Percentiles rank a stretch among this genome's conserved stretches.
These are phyloP conservation scores for Diprion similis DNA, from an alignment of 1,140 invertebrate species.

Conservation along the genomic window DNA sequence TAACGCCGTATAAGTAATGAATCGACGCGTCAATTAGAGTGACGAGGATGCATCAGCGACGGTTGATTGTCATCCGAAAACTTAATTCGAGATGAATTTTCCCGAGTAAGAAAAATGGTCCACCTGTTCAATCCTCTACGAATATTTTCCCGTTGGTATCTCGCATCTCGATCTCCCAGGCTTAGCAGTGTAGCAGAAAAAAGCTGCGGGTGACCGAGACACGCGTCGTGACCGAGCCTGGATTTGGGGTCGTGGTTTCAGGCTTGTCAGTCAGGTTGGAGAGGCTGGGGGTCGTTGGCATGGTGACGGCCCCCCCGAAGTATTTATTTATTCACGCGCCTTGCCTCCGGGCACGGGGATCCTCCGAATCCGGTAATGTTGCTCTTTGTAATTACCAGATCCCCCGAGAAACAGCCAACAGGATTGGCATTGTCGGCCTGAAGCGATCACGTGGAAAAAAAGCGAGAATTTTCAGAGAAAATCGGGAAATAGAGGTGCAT, in stretches of 20 bases:
- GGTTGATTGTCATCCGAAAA: too few relatives aligned
- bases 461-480: neutral
- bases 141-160: too few relatives aligned
- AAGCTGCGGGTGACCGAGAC: neutral
- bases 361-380: neutral
- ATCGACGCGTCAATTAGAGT: too few relatives aligned
- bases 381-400: neutral
- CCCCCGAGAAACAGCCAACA: neutral
- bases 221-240: neutral
- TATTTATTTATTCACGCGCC: neutral
- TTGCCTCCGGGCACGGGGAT: neutral
- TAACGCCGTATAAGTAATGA: too few relatives aligned
- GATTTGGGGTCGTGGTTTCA: slow-evolving; percentile 7
- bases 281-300: neutral
- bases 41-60: too few relatives aligned
- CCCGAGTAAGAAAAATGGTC: too few relatives aligned
- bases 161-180: too few relatives aligned
- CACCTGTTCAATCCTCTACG: too few relatives aligned
- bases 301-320: neutral
- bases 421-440: neutral
- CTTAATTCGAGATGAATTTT: too few relatives aligned
- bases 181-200: neutral
- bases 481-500: too few relatives aligned
- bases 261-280: slow-evolving; percentile 2
- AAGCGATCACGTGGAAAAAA: neutral